Evolutionary conservation across 1,140 invertebrate species (phyloP).

Genomic region (Bombus confusus): DNA sequence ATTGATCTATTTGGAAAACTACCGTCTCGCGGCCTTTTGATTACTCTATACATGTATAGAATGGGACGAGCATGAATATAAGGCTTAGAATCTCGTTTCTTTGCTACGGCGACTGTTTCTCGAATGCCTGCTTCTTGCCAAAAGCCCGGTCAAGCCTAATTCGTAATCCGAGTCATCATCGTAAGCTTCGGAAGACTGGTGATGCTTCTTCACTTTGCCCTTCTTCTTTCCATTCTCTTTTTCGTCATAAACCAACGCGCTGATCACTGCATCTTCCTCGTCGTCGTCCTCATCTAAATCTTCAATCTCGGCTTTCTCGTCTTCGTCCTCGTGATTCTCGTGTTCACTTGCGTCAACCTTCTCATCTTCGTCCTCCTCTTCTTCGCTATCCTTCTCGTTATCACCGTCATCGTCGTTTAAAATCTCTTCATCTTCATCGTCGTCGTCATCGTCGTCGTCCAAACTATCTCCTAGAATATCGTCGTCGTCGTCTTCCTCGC

Average conservation of each 20-base stretch:
- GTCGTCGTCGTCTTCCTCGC: slow-evolving; percentile 71
- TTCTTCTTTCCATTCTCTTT: slow-evolving; percentile 62
- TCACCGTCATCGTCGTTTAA: slow-evolving; percentile 59
- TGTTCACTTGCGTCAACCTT: slow-evolving; percentile 54
- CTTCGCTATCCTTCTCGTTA: slow-evolving; percentile 55
- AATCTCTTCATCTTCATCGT: slow-evolving; percentile 60
- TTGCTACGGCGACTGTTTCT: slow-evolving; percentile 70
- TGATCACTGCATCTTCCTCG: slow-evolving; percentile 70
- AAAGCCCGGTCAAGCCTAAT: slow-evolving; percentile 69
- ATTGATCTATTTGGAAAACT: slow-evolving; percentile 21
- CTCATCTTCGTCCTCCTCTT: slow-evolving; percentile 54
- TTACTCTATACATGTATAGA: slow-evolving; percentile 6
- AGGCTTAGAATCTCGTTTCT: slow-evolving; percentile 74
- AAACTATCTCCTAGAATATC: slow-evolving; percentile 56
- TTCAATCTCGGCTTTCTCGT: slow-evolving; percentile 56
- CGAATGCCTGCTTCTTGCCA: slow-evolving; percentile 62
- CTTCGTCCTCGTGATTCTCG: slow-evolving; percentile 57
- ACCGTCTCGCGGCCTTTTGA: background rate
- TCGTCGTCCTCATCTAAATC: slow-evolving; percentile 69
- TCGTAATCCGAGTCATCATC: slow-evolving; percentile 75
- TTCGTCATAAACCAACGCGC: slow-evolving; percentile 70
- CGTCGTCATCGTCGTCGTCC: slow-evolving; percentile 68
- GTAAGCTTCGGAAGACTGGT: slow-evolving; percentile 61
- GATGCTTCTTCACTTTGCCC: slow-evolving; percentile 58
- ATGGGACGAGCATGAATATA: background rate